Base-by-base conservation (phyloP, 1,140 invertebrate species). In the Drosophila parabipectinata region DNA sequence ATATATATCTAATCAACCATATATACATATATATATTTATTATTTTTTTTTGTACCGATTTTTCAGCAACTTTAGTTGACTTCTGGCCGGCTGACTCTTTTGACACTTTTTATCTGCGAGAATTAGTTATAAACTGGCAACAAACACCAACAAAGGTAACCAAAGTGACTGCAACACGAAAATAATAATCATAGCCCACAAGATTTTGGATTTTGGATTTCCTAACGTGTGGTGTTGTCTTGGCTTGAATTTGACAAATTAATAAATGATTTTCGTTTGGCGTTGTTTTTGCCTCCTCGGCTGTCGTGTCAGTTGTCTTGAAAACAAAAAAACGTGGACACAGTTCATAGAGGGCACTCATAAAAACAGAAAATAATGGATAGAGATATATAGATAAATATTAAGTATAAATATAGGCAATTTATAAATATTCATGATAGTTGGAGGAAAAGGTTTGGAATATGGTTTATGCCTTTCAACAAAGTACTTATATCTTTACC, bases 41-140 rank as follows among this genome's bases (percentile, higher is more conserved):
- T 48, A 48, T 47, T 64, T 67, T 32, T 63, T 69, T 66, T 68
- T 68, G 18, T 44, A 48, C 4, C 18, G 63, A 69, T 69, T 66
- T 74, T 75, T 57, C 14, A 44, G 8, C 51, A 55, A 64, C 52
- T 74, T 55, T 26, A 62, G 63, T 56, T 77, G 74, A 76, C 74
- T 76, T 69, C 52, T 77, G 72, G 72, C 72, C 73, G 72, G 28
- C 55, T 76, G 72, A 76, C 73, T 76, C 72, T 67, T 53, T 61
- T 74, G 73, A 76, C 73, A 77, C 73, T 76, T 77, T 76, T 77
- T 77, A 77, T 77, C 74, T 71, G 57, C 73, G 59, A 69, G 74
- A 77, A 77, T 77, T 77, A 71, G 73, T 77, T 76, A 76, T 55
- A 76, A 76, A 41, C 47, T 39, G 72, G 56, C 63, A 37, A 37